These are phyloP conservation scores for Zygaena filipendulae DNA, from an alignment of 2,888 invertebrate genomes.

Conservation along the genomic window DNA sequence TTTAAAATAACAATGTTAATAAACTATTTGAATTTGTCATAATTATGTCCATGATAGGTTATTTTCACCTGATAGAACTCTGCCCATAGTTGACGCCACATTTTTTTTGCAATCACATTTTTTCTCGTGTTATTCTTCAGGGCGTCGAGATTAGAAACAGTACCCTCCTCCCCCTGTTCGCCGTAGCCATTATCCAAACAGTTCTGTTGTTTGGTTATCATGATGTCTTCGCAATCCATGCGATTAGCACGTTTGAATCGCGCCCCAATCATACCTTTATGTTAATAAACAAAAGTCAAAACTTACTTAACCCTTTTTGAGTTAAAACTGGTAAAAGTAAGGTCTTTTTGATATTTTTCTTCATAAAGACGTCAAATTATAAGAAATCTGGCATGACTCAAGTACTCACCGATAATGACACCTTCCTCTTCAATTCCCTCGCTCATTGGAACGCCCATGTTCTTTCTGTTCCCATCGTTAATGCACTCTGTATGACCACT, in stretches of 20 bases:
- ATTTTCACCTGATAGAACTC: slow-evolving; percentile 58
- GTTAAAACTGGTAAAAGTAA: too few species aligned
- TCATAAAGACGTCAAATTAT: too few species aligned
- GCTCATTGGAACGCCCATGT: slow-evolving; percentile 51
- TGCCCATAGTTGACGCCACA: slow-evolving; percentile 54
- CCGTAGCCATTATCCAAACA: slow-evolving; percentile 57
- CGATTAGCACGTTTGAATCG: slow-evolving; percentile 57
- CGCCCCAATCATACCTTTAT: slow-evolving; percentile 56
- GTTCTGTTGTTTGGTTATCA: slow-evolving; percentile 65
- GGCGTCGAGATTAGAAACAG: slow-evolving; percentile 51
- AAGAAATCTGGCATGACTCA: too few species aligned
- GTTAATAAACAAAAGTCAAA: slow-evolving; percentile 8
- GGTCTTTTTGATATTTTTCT: too few species aligned
- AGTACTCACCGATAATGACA: slow-evolving; percentile 47
- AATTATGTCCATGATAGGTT: too few species aligned
- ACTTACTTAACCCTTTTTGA: too few species aligned
- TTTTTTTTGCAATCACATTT: slow-evolving; percentile 36
- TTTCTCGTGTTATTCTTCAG: slow-evolving; percentile 47
- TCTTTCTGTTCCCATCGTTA: slow-evolving; percentile 67
- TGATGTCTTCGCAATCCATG: slow-evolving; percentile 73
- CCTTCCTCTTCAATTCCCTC: slow-evolving; percentile 49
- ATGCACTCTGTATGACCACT: slow-evolving; percentile 71
- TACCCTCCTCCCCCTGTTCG: slow-evolving; percentile 43
- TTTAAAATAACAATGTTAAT: slow-evolving; percentile 1
- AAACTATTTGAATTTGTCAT: too few species aligned